Evolutionary conservation across 2,888 invertebrate species (phyloP), one percentile per base, ranked within the genome.

Genomic region (Drosophila robusta): DNA sequence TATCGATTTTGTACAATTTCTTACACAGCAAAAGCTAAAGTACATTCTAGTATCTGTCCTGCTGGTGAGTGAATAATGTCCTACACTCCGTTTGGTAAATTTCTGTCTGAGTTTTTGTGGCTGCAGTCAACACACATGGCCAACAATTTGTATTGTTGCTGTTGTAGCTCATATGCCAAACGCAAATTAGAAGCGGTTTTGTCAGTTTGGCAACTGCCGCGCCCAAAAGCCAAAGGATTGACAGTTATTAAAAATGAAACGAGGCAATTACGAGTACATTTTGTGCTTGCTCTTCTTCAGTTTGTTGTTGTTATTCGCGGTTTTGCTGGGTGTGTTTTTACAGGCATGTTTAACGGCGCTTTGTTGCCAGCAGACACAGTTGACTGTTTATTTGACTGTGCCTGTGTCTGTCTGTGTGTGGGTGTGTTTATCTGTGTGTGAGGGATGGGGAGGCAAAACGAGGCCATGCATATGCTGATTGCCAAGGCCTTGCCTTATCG

Each of bases 231-330:
- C 62, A 87, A 85, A 85, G 87, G 87, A 86, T 85, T 85, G 89
- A 78, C 85, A 83, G 87, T 84, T 86, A 86, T 86, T 88, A 88
- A 88, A 88, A 86, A 78, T 71, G 78, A 88, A 86, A 86, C 78
- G 80, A 83, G 85, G 76, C 80, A 86, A 86, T 86, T 86, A 88
- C 81, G 78, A 75, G 75, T 70, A 77, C 72, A 77, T 84, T 73
- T 65, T 66, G 58, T 50, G 71, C 38, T 66, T 56, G 45, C 4
- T 57, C 38, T 29, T 50, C 11, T 38, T 12, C 8, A 51, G 32
- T 60, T 38, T 49, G 49, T 39, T 72, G 36, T 18, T 29, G 50
- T 4, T 38, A 12, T 44, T 14, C 39, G 71, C 26, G 61, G 65
- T 62, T 85, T 49, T 64, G 66, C 64, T 83, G 70, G 73, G 70